Base-by-base conservation (phyloP, 1,140 invertebrate genomes). In the Pachyrhynchus sulphureomaculatus region DNA sequence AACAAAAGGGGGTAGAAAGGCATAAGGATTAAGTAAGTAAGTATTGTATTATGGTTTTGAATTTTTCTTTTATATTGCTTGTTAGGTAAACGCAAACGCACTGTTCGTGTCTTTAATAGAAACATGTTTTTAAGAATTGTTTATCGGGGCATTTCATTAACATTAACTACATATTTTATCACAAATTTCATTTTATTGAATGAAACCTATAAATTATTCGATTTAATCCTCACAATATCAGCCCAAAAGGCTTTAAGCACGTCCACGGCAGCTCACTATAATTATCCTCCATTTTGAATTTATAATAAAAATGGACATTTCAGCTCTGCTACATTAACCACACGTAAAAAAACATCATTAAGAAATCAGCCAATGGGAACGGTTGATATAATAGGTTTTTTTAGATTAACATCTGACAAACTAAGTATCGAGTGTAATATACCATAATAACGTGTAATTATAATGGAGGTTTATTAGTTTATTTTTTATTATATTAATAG, bases 281-380 rank as follows among this genome's bases (percentile, higher is more conserved):
- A 72, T 70, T 67, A 72, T 65, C 62, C 68, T 66, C 71, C 72
- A 74, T 74, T 48, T 72, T 74, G 72, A 68, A 72, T 74, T 72
- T 67, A 69, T 72, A 74, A 72, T 74, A 74, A 74, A 74, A 72
- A 74, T 72, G 71, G 67, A 52, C 69, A 67, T 72, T 72, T 66
- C 66, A 62, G 57, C 69, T 63, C 53, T 52, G 59, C 62, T 64
- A 66, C 65, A 68, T 71, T 69, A 70, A 67, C 64, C 66, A 70
- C 72, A 74, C 72, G 72, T 73, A 70, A 73, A 70, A 73, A 72
- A 72, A 73, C 65, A 68, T 72, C 71, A 72, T 75, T 72, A 72
- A 68, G 70, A 65, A 70, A 66, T 66, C 73, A 70, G 63, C 72
- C 72, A 73, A 75, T 73, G 54, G 67, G 69, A 72, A 72, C 68